A percentile compares a stretch with the other conserved stretches of the same genome.
Conservation (phyloP, 2,888 invertebrate species). For the Cataglyphis cursor region DNA sequence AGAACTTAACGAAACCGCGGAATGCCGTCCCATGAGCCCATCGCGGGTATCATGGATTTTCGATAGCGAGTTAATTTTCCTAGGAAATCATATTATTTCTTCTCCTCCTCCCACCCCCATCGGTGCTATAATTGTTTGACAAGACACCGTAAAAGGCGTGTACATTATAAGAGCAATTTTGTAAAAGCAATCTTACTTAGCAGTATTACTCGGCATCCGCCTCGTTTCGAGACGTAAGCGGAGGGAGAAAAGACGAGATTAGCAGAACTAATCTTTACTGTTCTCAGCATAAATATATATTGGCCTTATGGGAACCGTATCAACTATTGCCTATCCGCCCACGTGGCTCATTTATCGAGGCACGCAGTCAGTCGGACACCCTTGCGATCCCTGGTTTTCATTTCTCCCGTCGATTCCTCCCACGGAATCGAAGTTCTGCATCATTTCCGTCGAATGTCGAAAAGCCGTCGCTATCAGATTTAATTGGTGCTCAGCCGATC, state of each 20-base stretch:
- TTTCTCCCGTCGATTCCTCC: constrained; percentile 22
- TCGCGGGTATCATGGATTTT: constrained; percentile 10
- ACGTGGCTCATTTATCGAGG: constrained; percentile 26
- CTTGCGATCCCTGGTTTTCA: not conserved
- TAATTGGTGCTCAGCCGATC: constrained; percentile 69
- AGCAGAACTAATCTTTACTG: not conserved
- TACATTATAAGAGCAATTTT: not conserved
- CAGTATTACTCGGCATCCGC: not conserved
- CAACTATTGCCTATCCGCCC: not conserved
- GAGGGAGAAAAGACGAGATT: not conserved
- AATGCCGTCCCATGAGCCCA: constrained; percentile 76
- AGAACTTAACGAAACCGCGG: constrained; percentile 79
- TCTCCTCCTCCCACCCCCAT: too few species aligned
- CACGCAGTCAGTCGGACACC: constrained; percentile 15
- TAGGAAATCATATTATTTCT: not conserved
- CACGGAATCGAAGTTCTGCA: constrained; percentile 24
- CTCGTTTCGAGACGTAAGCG: not conserved
- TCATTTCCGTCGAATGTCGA: constrained; percentile 68
- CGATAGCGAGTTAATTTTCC: not conserved
- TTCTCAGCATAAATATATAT: not conserved
- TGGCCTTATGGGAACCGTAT: not conserved
- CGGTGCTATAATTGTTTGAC: not conserved
- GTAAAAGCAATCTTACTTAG: not conserved
- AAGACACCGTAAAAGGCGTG: not conserved
- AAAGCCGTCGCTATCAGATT: constrained; percentile 70